A percentile compares a stretch with the other conserved stretches of the same genome.
These are phyloP conservation scores for Eupelmus urozonus DNA, from an alignment of 2,888 invertebrate species.

Conservation along the genomic window DNA sequence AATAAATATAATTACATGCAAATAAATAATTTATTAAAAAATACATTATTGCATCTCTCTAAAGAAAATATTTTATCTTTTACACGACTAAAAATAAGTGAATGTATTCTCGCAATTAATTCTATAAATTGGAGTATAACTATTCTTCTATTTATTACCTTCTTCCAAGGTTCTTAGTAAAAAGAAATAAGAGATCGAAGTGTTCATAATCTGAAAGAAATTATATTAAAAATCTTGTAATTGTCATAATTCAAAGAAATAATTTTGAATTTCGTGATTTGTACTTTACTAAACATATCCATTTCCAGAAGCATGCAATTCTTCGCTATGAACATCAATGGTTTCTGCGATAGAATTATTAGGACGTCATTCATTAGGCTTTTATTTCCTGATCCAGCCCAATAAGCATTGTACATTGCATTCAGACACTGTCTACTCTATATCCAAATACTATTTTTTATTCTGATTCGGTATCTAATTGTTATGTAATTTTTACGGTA, in stretches of 20 bases:
- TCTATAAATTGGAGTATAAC: too few relatives aligned
- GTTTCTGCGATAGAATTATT: constrained; percentile 63
- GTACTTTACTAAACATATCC: constrained; percentile 44
- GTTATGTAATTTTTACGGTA: neutral
- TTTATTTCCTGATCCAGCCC: constrained; percentile 61
- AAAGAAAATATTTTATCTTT: too few relatives aligned
- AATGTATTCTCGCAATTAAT: too few relatives aligned
- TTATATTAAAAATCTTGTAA: neutral
- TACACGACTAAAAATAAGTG: too few relatives aligned
- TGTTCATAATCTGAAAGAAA: constrained; percentile 19
- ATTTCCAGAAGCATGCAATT: constrained; percentile 33
- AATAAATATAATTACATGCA: too few relatives aligned
- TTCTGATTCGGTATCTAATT: neutral
- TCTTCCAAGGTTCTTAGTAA: constrained; percentile 7
- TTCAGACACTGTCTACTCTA: constrained; percentile 64
- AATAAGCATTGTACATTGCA: constrained; percentile 63
- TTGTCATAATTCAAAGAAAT: neutral
- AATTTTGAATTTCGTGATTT: too few relatives aligned
- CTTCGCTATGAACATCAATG: constrained; percentile 62
- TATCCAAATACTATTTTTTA: neutral
- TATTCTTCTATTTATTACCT: neutral
- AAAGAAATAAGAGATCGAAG: constrained; percentile 28
- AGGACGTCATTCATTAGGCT: constrained; percentile 59
- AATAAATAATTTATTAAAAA: too few relatives aligned
- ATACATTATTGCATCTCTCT: too few relatives aligned